Percentiles rank a stretch among this genome's conserved stretches.
Conservation (phyloP, 2,113 vertebrate species). For the Salvator merianae region DNA sequence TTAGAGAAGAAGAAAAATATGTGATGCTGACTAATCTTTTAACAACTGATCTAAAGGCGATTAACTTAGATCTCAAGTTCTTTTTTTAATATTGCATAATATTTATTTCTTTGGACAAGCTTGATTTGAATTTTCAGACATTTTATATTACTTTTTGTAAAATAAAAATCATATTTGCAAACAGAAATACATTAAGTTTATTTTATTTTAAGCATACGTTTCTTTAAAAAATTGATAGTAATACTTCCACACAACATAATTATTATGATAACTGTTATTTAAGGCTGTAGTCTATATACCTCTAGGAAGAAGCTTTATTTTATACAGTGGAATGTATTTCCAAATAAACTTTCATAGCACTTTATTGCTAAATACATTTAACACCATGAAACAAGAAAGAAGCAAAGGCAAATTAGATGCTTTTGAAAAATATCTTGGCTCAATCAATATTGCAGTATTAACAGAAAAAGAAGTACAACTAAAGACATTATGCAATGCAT, state of each 20-base stretch:
- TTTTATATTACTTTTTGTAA: neutral
- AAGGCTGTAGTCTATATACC: neutral
- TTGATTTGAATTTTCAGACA: neutral
- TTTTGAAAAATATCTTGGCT: fast-evolving
- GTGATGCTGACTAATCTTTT: neutral
- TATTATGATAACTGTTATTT: neutral
- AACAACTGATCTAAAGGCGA: neutral
- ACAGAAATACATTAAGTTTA: neutral
- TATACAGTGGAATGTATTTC: neutral
- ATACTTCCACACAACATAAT: neutral
- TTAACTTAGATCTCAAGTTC: neutral
- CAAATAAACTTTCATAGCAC: neutral
- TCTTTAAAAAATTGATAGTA: neutral
- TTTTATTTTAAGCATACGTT: slow-evolving; percentile 5
- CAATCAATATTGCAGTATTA: neutral
- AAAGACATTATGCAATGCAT: neutral
- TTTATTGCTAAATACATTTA: neutral
- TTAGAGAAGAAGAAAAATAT: slow-evolving; percentile 14
- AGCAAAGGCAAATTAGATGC: neutral
- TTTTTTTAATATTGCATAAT: neutral
- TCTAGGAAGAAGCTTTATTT: neutral
- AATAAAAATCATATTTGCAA: neutral
- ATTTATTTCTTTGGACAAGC: neutral
- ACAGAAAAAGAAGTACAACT: slow-evolving; percentile 10
- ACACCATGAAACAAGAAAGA: neutral